Evolutionary conservation across 2,888 invertebrate species (phyloP).

Genomic region (Eupithecia centaureata): DNA sequence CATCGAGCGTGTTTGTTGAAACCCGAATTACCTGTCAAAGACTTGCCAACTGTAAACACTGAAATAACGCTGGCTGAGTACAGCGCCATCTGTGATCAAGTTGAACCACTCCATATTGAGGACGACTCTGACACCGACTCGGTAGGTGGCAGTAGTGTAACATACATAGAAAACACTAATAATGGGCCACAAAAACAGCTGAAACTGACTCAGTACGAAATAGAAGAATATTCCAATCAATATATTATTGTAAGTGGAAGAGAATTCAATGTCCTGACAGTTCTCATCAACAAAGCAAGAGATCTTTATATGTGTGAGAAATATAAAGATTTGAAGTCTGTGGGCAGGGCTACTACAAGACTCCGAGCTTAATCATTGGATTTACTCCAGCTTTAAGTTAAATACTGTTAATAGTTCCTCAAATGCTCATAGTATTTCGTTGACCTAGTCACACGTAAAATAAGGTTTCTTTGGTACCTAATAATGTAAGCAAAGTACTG

Average conservation of each 20-base stretch:
- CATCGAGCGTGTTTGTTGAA: slow-evolving; percentile 57
- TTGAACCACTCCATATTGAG: slow-evolving; percentile 17
- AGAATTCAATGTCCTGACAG: slow-evolving; percentile 57
- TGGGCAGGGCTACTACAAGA: slow-evolving; percentile 57
- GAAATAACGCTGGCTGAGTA: slow-evolving; percentile 50
- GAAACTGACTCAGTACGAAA: slow-evolving; percentile 54
- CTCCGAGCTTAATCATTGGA: neutral
- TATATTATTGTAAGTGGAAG: slow-evolving; percentile 50
- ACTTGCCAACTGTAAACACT: slow-evolving; percentile 47
- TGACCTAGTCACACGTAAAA: neutral
- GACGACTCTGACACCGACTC: slow-evolving; percentile 29
- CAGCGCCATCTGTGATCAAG: slow-evolving; percentile 48
- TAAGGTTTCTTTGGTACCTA: too few species aligned
- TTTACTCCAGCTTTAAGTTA: neutral
- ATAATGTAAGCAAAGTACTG: neutral
- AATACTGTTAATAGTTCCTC: neutral
- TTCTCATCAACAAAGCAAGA: slow-evolving; percentile 59
- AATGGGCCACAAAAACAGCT: slow-evolving; percentile 31
- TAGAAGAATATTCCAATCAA: slow-evolving; percentile 57
- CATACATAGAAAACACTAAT: slow-evolving; percentile 37
- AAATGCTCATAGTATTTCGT: neutral
- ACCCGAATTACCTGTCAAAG: slow-evolving; percentile 49
- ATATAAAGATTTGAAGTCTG: slow-evolving; percentile 57
- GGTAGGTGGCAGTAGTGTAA: slow-evolving; percentile 55
- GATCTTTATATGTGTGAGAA: slow-evolving; percentile 60